Evolutionary conservation across 2,113 vertebrate genomes (phyloP), one percentile per base, ranked within the genome.

Genomic region (Trogon surrucura): DNA sequence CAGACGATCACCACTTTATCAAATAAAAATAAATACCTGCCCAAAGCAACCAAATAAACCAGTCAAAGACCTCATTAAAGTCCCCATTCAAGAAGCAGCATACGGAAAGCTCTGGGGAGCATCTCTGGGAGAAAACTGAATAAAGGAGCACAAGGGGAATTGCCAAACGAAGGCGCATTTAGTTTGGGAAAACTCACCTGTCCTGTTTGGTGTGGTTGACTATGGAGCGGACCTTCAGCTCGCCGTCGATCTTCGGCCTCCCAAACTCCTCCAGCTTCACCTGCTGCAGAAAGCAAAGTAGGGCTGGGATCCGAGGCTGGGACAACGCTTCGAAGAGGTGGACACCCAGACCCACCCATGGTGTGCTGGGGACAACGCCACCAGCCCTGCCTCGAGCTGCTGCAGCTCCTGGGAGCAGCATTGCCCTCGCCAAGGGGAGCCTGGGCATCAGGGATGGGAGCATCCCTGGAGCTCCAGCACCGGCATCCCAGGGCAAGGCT

Each of bases 1-100:
- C 99, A 99, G 83, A 99, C 99, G 2, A 99, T 99, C 92, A 99
- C 99, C 93, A 99, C 99, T 98, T 99, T 99, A 97, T 99, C 99
- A 69, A 99, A 99, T 65, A 99, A 98, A 98, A 99, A 99, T 84
- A 99, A 98, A 97, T 99, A 99, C 98, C 99, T 99, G 98, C 71
- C 93, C 93, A 77, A 89, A 82, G 90, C 81, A 95, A 96, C 85
- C 69, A 93, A 54, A 91, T 0, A n/a, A 86, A 93, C 14, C 69
- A 34, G n/a, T 88, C 69, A 90, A 65, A 54, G 44, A 60, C 13
- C 45, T 50, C 73, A 20, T 48, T 23, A 17, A 36, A 72, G 60
- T 13, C 18, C 27, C 4, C 64, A 2, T 9, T 48, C 51, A 10
- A 30, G 10, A 54, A 61, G 53, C 44, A 48, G 16, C 4, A 10